Conservation (phyloP, 2,797 vertebrate genomes). For the Rhincodon typus region DNA sequence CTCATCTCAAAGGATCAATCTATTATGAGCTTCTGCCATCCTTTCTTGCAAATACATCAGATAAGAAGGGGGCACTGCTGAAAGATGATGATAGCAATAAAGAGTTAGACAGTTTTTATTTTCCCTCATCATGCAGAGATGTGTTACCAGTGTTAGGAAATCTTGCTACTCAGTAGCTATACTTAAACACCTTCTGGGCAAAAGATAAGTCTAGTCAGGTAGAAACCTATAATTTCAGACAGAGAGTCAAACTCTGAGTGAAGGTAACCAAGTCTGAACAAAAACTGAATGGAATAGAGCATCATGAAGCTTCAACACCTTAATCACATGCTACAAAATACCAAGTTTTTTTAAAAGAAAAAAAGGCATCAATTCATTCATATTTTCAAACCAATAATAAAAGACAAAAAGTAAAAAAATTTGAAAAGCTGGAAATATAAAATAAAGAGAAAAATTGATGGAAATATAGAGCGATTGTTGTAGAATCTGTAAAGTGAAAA, state of each 20-base stretch:
- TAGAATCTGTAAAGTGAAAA: background rate
- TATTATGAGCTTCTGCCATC: background rate
- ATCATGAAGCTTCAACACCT: background rate
- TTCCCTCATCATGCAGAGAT: background rate
- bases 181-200: background rate
- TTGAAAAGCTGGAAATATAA: background rate
- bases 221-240: constrained; percentile 1
- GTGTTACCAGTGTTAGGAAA: background rate
- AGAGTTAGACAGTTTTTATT: background rate
- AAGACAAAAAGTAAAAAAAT: background rate
- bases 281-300: background rate
- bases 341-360: background rate
- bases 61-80: background rate
- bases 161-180: background rate
- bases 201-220: background rate
- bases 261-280: background rate
- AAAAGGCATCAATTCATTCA: background rate
- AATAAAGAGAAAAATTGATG: background rate
- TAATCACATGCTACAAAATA: background rate
- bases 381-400: background rate
- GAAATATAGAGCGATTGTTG: background rate
- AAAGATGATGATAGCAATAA: background rate
- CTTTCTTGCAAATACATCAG: background rate
- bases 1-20: background rate
- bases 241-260: background rate